phyloP scores from a whole-genome alignment of 2,113 vertebrate species.

The Baryphthengus martii region DNA sequence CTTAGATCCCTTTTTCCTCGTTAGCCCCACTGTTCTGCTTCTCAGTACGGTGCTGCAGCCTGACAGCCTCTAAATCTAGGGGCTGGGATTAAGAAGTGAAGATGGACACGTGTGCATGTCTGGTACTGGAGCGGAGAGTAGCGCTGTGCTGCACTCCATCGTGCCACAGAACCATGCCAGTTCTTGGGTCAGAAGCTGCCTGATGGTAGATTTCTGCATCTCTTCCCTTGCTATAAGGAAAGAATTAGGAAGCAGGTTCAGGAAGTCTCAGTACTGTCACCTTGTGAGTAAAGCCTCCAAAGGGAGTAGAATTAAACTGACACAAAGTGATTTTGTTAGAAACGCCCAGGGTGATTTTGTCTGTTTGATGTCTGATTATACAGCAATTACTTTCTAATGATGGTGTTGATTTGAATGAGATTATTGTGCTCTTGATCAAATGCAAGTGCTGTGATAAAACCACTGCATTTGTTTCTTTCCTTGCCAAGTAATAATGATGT shows the following conservation, averaged over 20 bases:
- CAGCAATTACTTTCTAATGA: constrained; percentile 40
- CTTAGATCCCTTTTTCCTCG: not conserved
- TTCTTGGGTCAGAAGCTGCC: not conserved
- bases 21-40: not conserved
- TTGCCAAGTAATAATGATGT: constrained; percentile 27
- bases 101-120: not conserved
- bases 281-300: not conserved
- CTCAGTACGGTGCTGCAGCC: not conserved
- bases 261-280: not conserved
- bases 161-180: accelerated
- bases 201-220: not conserved
- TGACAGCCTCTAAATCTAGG: not conserved
- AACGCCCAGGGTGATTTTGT: constrained; percentile 35
- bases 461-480: constrained; percentile 22
- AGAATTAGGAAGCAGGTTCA: not conserved
- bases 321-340: not conserved
- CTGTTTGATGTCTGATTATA: constrained; percentile 58
- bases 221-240: not conserved
- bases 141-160: not conserved
- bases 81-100: not conserved
- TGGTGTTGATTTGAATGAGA: constrained; percentile 37
- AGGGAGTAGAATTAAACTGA: not conserved
- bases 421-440: constrained; percentile 45
- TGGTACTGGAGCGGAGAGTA: not conserved
- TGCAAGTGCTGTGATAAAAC: constrained; percentile 29